phyloP scores from a whole-genome alignment of 1,140 invertebrate species.

The Heliconius eleuchia region DNA sequence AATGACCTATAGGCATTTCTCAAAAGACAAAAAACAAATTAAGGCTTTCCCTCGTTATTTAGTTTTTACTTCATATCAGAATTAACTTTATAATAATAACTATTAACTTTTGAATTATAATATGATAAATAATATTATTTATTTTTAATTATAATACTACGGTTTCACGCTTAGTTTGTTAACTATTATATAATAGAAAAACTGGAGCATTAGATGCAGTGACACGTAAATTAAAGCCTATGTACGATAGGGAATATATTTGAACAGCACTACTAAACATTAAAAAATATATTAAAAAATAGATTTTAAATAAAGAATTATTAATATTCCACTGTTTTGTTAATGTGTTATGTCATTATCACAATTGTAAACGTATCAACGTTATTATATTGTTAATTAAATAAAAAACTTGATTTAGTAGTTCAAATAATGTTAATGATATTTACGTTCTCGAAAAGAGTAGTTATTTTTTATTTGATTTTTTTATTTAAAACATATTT shows the following conservation, averaged over 20 bases:
- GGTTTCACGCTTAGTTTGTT: background rate
- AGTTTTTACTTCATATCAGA: conserved; percentile 1
- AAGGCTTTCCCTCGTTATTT: conserved; percentile 6
- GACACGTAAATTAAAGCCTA: conserved; percentile 15
- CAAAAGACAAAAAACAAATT: conserved; percentile 14
- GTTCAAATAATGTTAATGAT: background rate
- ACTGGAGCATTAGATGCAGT: conserved; percentile 26
- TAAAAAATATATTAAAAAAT: background rate
- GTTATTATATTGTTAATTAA: conserved; percentile 2
- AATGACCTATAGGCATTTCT: conserved; percentile 12
- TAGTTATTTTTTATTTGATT: too few relatives aligned
- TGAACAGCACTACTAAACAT: background rate
- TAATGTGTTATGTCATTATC: background rate
- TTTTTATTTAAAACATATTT: background rate
- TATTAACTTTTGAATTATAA: background rate
- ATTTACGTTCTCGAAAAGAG: background rate
- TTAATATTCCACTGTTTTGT: background rate
- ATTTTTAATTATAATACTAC: background rate
- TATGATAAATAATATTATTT: background rate
- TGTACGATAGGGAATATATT: background rate
- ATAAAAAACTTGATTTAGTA: background rate
- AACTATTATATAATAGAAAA: conserved; percentile 20
- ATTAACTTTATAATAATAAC: conserved; percentile 6
- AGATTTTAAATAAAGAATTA: background rate
- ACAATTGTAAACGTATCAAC: background rate